Conservation (phyloP, 2,113 vertebrate species). For the Labeo catla region DNA sequence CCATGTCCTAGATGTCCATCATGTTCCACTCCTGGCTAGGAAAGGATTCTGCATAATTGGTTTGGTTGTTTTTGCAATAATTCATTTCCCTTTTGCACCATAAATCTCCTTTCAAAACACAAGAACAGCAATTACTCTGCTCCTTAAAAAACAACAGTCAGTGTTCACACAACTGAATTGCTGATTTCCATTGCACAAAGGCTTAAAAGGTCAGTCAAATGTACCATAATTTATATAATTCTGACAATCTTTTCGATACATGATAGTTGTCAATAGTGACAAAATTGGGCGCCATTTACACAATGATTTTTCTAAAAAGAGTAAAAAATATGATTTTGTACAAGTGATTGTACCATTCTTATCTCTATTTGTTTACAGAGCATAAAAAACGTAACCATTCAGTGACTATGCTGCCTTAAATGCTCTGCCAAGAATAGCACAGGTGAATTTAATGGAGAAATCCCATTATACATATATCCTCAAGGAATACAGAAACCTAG, state of each 20-base stretch:
- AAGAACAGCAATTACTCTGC: not conserved
- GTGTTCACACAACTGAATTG: not conserved
- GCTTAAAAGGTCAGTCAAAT: not conserved
- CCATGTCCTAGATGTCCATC: not conserved
- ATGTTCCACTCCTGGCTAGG: too few relatives aligned
- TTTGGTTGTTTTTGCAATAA: not conserved
- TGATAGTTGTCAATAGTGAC: not conserved
- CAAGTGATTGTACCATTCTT: too few relatives aligned
- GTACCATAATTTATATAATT: not conserved
- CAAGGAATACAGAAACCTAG: conserved; percentile 42
- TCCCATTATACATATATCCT: conserved; percentile 54
- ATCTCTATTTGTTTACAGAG: too few relatives aligned
- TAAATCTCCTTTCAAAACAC: conserved; percentile 3
- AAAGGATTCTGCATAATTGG: not conserved
- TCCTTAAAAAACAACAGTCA: not conserved
- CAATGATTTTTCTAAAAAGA: not conserved
- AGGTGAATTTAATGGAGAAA: conserved; percentile 27
- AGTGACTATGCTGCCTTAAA: not conserved
- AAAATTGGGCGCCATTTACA: not conserved
- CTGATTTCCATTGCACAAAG: not conserved
- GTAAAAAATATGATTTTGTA: too few relatives aligned
- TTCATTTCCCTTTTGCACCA: not conserved
- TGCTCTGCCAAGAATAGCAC: conserved; percentile 8
- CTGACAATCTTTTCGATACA: not conserved
- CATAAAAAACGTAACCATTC: not conserved